Evolutionary conservation across 1,140 invertebrate genomes (phyloP).

Genomic region (Hyles euphorbiae): DNA sequence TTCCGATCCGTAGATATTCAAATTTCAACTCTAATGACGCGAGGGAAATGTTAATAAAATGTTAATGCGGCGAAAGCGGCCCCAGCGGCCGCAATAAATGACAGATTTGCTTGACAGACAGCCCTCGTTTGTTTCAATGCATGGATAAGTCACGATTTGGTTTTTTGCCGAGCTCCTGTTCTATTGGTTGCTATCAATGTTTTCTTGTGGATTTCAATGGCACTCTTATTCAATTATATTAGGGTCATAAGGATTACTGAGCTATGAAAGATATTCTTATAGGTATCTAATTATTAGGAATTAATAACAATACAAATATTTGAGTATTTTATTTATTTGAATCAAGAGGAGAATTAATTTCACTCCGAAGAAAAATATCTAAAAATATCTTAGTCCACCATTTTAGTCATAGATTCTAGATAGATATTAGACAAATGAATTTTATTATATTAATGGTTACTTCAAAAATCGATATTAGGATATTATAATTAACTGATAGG

Average conservation of each 20-base stretch:
- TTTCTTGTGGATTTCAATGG: not conserved
- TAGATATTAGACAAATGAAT: too few relatives aligned
- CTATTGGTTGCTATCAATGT: not conserved
- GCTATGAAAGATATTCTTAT: not conserved
- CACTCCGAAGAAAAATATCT: too few relatives aligned
- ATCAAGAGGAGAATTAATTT: too few relatives aligned
- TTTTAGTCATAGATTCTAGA: too few relatives aligned
- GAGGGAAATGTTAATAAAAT: constrained; percentile 74
- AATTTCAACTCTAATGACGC: constrained; percentile 71
- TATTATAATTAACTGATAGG: too few relatives aligned
- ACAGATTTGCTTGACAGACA: constrained; percentile 71
- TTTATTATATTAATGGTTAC: too few relatives aligned
- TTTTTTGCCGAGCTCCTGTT: constrained; percentile 44
- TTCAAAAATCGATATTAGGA: too few relatives aligned
- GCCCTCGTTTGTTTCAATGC: constrained; percentile 51
- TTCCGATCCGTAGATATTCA: constrained; percentile 73
- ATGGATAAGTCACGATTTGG: constrained; percentile 65
- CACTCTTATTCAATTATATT: not conserved
- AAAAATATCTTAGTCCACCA: too few relatives aligned
- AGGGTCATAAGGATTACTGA: not conserved
- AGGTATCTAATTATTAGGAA: too few relatives aligned
- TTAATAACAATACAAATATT: too few relatives aligned
- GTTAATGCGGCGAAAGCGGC: constrained; percentile 67
- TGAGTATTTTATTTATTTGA: too few relatives aligned
- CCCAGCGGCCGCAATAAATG: constrained; percentile 57